These are phyloP conservation scores for Sipha maydis DNA, from an alignment of 2,888 invertebrate genomes.

Conservation along the genomic window DNA sequence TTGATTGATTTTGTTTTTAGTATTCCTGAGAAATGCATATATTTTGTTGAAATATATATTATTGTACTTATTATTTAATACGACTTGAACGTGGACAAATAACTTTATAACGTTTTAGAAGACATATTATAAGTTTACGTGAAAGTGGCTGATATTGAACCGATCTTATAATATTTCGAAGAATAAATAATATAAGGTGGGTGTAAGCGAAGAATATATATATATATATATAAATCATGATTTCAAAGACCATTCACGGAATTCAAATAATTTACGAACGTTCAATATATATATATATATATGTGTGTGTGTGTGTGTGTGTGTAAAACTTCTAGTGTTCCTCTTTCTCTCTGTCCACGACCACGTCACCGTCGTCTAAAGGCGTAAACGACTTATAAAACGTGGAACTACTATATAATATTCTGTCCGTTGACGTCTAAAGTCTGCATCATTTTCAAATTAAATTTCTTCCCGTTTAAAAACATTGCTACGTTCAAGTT, in stretches of 20 bases:
- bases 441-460: neutral
- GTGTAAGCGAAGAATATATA: neutral
- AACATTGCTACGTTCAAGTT: neutral
- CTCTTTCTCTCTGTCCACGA: neutral
- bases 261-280: neutral
- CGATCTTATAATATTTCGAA: neutral
- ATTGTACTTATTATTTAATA: no score
- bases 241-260: neutral
- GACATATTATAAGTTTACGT: no score
- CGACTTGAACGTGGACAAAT: no score
- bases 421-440: neutral
- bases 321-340: neutral
- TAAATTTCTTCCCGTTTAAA: neutral
- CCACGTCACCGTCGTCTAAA: neutral
- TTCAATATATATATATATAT: neutral
- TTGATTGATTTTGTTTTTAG: no score
- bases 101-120: no score
- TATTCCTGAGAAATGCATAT: no score
- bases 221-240: neutral
- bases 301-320: neutral
- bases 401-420: neutral
- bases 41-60: no score
- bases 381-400: neutral
- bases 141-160: neutral
- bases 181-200: neutral